These are phyloP conservation scores for Ceriagrion tenellum DNA, from an alignment of 2,888 invertebrate genomes.

Conservation along the genomic window DNA sequence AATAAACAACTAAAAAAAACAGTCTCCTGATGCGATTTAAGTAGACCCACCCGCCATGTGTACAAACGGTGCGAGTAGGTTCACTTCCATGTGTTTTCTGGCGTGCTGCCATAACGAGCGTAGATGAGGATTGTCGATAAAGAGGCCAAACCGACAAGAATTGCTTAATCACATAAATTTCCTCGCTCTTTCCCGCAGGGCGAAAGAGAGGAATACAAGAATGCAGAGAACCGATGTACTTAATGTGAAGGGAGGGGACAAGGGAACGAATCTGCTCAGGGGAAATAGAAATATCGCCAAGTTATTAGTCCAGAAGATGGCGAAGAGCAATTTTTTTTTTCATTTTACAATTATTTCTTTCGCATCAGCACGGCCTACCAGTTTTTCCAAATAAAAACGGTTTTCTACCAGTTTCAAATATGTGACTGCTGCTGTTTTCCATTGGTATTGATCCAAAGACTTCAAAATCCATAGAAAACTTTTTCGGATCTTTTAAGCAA, in stretches of 20 bases:
- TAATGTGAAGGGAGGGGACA: neutral
- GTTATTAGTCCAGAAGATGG: neutral
- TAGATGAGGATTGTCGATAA: conserved; percentile 43
- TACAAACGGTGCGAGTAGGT: neutral
- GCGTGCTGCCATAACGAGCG: conserved; percentile 25
- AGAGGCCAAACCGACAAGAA: conserved; percentile 29
- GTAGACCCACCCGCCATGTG: neutral
- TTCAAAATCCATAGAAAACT: too few relatives aligned
- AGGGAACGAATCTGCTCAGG: neutral
- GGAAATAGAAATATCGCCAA: neutral
- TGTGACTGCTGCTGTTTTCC: too few relatives aligned
- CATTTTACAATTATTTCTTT: too few relatives aligned
- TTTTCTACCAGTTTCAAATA: too few relatives aligned
- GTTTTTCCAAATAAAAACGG: too few relatives aligned
- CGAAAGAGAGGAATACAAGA: neutral
- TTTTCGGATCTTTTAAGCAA: too few relatives aligned
- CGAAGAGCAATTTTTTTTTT: too few relatives aligned
- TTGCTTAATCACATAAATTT: conserved; percentile 66
- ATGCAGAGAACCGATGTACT: neutral
- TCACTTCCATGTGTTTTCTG: neutral
- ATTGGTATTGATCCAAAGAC: too few relatives aligned
- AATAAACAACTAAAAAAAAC: neutral
- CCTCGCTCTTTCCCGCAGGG: neutral
- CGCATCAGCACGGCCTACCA: too few relatives aligned
- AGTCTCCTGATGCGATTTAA: neutral